Conservation (phyloP, 2,888 invertebrate genomes). For the Agonopterix alstromeriana region DNA sequence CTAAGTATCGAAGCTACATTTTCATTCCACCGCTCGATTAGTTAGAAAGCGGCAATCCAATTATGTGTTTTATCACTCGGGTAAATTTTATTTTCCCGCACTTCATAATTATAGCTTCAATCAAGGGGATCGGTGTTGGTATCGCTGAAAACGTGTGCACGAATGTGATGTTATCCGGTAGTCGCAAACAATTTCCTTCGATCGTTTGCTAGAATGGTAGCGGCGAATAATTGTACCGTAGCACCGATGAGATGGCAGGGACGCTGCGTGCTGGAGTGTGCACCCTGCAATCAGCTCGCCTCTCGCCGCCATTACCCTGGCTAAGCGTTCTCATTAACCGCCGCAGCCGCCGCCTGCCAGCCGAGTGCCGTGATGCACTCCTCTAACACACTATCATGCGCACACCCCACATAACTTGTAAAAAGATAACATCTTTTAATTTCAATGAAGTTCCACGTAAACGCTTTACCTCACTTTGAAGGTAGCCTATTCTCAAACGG, state of each 20-base stretch:
- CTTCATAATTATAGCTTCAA: conserved; percentile 7
- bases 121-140: conserved; percentile 6
- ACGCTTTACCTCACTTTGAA: conserved; percentile 5
- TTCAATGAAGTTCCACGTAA: conserved; percentile 25
- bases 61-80: conserved; percentile 23
- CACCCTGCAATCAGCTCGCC: conserved; percentile 43
- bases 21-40: conserved; percentile 25
- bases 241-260: conserved; percentile 34
- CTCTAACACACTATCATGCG: conserved; percentile 24
- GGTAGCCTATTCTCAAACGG: conserved; percentile 6
- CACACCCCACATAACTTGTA: conserved; percentile 27
- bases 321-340: conserved; percentile 58
- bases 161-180: conserved; percentile 18
- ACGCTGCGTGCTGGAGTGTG: conserved; percentile 35
- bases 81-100: conserved; percentile 9
- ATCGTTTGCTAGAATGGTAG: conserved; percentile 32
- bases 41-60: conserved; percentile 18
- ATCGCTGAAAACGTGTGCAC: conserved; percentile 5
- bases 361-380: conserved; percentile 25
- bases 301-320: conserved; percentile 39
- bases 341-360: conserved; percentile 21
- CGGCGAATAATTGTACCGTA: conserved; percentile 36
- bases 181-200: conserved; percentile 26
- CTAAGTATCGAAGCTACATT: conserved; percentile 26
- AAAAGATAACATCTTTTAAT: conserved; percentile 45